Evolutionary conservation across 2,113 vertebrate species (phyloP).

Genomic region (Myrmecobius fasciatus): DNA sequence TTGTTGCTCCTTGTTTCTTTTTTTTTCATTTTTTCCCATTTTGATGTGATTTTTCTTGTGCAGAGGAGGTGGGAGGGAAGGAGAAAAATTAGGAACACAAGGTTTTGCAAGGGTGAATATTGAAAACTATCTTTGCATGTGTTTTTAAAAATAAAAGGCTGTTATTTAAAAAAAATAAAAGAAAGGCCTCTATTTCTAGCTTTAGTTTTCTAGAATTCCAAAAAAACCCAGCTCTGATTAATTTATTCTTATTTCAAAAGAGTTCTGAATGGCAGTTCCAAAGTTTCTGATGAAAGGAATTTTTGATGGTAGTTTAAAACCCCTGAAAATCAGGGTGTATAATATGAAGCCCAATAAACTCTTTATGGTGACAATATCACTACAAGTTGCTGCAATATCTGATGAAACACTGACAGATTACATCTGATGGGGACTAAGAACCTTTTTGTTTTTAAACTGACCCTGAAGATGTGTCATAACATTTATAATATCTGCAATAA

Average conservation of each 20-base stretch:
- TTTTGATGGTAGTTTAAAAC: constrained; percentile 80
- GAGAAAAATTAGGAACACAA: too few relatives aligned
- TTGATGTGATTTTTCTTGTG: too few relatives aligned
- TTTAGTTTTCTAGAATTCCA: not conserved
- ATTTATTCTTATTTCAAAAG: not conserved
- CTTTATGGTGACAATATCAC: constrained; percentile 76
- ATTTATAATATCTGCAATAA: constrained; percentile 83
- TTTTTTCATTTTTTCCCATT: too few relatives aligned
- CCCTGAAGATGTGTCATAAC: constrained; percentile 84
- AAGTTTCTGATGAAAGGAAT: constrained; percentile 77
- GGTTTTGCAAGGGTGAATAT: too few relatives aligned
- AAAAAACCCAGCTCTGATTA: not conserved
- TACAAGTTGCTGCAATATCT: constrained; percentile 80
- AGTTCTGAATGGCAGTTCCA: not conserved
- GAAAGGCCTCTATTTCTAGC: not conserved
- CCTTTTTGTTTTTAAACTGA: constrained; percentile 84
- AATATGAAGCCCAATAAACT: constrained; percentile 69
- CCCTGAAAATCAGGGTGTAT: constrained; percentile 74
- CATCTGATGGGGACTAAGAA: constrained; percentile 78
- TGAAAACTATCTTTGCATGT: too few relatives aligned
- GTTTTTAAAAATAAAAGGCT: too few relatives aligned
- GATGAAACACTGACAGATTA: constrained; percentile 82
- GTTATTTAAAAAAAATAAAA: too few relatives aligned
- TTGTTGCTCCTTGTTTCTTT: too few relatives aligned
- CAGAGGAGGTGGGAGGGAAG: too few relatives aligned